phyloP scores from a whole-genome alignment of 1,140 invertebrate species.

The Brachystomella parvula region DNA sequence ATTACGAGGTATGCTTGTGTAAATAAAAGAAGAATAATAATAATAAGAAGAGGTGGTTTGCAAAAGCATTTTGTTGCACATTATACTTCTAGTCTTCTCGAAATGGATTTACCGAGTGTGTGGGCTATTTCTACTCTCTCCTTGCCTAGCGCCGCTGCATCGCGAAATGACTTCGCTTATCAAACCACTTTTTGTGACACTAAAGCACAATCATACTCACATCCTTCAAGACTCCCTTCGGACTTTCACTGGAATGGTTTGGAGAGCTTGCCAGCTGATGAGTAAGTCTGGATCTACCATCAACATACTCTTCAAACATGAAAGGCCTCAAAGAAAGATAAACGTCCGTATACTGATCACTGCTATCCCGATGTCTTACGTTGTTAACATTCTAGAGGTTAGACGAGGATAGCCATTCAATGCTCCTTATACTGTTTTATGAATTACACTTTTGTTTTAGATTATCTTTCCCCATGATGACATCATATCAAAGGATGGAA shows the following conservation, averaged over 20 bases:
- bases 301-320: background rate
- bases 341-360: background rate
- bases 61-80: no score
- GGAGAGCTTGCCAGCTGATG: background rate
- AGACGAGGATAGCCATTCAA: background rate
- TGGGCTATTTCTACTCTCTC: background rate
- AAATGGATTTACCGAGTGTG: constrained; percentile 1
- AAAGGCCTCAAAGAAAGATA: background rate
- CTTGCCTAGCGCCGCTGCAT: background rate
- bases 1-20: background rate
- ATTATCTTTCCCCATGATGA: background rate
- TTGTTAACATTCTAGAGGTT: background rate
- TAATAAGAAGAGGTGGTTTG: no score
- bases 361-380: background rate
- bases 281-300: background rate
- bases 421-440: background rate
- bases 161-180: background rate
- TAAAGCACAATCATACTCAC: background rate
- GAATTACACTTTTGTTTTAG: background rate
- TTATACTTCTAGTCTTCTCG: background rate
- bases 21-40: background rate
- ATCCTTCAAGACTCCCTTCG: background rate
- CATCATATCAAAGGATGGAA: background rate
- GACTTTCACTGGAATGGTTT: background rate
- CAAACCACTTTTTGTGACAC: background rate